Conservation (phyloP, 2,797 vertebrate species). For the Halcyon leucocephala region DNA sequence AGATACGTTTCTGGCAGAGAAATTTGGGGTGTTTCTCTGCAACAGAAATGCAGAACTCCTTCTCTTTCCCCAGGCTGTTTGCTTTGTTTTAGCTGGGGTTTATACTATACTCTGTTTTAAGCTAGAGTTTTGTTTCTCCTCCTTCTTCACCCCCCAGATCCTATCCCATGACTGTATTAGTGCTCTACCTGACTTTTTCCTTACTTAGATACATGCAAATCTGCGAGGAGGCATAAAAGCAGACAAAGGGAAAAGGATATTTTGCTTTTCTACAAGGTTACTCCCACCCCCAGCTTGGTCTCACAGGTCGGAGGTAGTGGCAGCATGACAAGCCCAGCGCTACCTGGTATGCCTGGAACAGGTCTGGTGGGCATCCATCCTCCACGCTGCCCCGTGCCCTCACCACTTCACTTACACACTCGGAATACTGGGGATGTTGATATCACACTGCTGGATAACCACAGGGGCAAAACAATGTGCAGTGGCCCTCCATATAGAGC, state of each 20-base stretch:
- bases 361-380: background rate
- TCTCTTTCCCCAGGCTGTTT: background rate
- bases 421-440: background rate
- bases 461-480: background rate
- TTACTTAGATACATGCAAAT: background rate
- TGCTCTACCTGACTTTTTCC: background rate
- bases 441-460: fast-evolving
- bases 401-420: background rate
- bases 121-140: background rate
- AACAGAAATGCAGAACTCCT: background rate
- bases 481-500: background rate
- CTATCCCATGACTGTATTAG: background rate
- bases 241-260: background rate
- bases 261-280: background rate
- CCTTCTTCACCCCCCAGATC: fast-evolving
- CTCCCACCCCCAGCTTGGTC: background rate
- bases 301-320: background rate
- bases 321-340: background rate
- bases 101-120: fast-evolving
- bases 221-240: background rate
- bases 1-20: background rate
- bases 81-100: background rate
- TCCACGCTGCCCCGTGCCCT: background rate
- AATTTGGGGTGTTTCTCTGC: background rate
- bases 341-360: fast-evolving